Conservation (phyloP, 2,797 vertebrate genomes). For the Salarias fasciatus region DNA sequence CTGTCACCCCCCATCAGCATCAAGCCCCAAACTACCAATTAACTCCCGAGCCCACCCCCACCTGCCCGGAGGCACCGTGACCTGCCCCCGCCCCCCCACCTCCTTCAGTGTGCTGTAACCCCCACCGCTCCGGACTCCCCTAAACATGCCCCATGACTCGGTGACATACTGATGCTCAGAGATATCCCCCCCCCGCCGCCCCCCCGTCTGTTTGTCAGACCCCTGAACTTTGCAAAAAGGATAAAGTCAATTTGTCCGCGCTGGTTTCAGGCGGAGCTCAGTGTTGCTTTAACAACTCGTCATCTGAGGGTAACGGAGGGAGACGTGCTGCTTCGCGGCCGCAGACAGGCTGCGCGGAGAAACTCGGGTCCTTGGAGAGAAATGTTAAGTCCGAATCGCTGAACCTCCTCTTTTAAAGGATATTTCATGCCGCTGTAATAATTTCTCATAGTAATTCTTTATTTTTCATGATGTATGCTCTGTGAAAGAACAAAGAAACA, state of each 20-base stretch:
- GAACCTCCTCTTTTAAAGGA: no score
- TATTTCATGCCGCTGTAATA: no score
- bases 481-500: no score
- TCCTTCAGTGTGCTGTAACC: slow-evolving; percentile 52
- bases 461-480: no score
- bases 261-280: slow-evolving; percentile 46
- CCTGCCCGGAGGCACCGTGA: slow-evolving; percentile 70
- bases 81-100: slow-evolving; percentile 59
- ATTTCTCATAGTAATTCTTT: no score
- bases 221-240: slow-evolving; percentile 72
- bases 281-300: slow-evolving; percentile 35
- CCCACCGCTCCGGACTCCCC: slow-evolving; percentile 34
- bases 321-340: no score
- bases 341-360: no score
- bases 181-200: slow-evolving; percentile 58
- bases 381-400: no score
- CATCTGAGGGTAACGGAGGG: slow-evolving; percentile 33
- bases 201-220: slow-evolving; percentile 63
- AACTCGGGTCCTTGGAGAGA: no score
- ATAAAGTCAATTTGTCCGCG: slow-evolving; percentile 71
- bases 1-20: slow-evolving; percentile 87
- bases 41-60: slow-evolving; percentile 81
- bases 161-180: slow-evolving; percentile 69
- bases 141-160: slow-evolving; percentile 64
- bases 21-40: slow-evolving; percentile 90